Conservation (phyloP, 2,113 vertebrate species). For the Nesogale talazaci region DNA sequence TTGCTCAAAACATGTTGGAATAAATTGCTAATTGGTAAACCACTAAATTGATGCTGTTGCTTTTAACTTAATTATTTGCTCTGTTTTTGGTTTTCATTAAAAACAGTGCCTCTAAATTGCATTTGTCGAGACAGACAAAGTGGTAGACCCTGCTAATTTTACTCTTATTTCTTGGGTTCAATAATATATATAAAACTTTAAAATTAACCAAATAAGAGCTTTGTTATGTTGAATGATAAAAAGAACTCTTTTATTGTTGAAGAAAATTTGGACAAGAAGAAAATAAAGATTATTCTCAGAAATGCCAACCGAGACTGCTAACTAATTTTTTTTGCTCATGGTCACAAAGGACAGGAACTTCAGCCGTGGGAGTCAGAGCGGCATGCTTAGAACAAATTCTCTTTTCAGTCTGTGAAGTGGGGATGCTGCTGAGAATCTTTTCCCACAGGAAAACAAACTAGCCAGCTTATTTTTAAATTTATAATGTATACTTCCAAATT, state of each 20-base stretch:
- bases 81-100: slow-evolving; percentile 77
- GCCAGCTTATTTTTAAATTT: too few relatives aligned
- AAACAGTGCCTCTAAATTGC: slow-evolving; percentile 78
- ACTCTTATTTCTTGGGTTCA: slow-evolving; percentile 63
- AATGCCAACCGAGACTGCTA: not conserved
- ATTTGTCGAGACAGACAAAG: slow-evolving; percentile 66
- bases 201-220: not conserved
- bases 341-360: not conserved
- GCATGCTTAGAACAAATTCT: not conserved
- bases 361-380: not conserved
- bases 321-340: not conserved
- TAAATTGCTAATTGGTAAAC: slow-evolving; percentile 81
- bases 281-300: not conserved
- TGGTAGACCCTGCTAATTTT: slow-evolving; percentile 69
- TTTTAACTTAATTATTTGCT: slow-evolving; percentile 80
- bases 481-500: not conserved
- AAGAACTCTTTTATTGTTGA: not conserved
- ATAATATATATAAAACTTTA: slow-evolving; percentile 53
- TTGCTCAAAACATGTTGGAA: slow-evolving; percentile 67
- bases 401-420: not conserved
- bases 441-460: not conserved
- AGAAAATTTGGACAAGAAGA: slow-evolving; percentile 18
- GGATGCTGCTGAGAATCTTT: not conserved
- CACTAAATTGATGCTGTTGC: slow-evolving; percentile 81
- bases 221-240: not conserved